phyloP scores from a whole-genome alignment of 2,113 vertebrate genomes.

The Istiophorus platypterus region DNA sequence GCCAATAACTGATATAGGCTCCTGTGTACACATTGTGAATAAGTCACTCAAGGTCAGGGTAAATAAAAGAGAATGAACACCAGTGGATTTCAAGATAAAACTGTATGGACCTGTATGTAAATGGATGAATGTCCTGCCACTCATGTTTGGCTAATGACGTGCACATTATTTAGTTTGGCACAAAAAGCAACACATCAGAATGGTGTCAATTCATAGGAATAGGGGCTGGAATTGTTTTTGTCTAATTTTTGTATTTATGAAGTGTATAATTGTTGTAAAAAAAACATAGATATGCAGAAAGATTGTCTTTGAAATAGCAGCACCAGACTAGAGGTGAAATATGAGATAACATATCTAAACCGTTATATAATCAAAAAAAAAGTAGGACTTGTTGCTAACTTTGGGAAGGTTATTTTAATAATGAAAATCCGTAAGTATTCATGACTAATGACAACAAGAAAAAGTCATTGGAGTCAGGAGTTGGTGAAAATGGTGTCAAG shows the following conservation, averaged over 20 bases:
- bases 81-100: conserved; percentile 24
- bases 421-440: no score
- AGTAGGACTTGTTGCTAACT: not conserved
- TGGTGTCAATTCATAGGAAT: not conserved
- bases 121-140: conserved; percentile 46
- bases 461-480: no score
- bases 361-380: not conserved
- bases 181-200: not conserved
- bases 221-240: not conserved
- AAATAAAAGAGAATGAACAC: conserved; percentile 57
- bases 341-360: not conserved
- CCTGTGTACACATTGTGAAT: conserved; percentile 44
- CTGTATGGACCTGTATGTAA: conserved; percentile 31
- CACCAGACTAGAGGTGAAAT: not conserved
- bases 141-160: conserved; percentile 10
- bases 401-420: no score
- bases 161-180: conserved; percentile 32
- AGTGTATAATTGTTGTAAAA: not conserved
- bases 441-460: no score
- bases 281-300: not conserved
- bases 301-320: not conserved
- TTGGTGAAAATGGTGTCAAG: no score
- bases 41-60: conserved; percentile 31
- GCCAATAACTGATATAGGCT: conserved; percentile 23
- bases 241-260: not conserved